These are phyloP conservation scores for Oscheius myriophilus DNA, from an alignment of 2,888 invertebrate genomes.

Conservation along the genomic window DNA sequence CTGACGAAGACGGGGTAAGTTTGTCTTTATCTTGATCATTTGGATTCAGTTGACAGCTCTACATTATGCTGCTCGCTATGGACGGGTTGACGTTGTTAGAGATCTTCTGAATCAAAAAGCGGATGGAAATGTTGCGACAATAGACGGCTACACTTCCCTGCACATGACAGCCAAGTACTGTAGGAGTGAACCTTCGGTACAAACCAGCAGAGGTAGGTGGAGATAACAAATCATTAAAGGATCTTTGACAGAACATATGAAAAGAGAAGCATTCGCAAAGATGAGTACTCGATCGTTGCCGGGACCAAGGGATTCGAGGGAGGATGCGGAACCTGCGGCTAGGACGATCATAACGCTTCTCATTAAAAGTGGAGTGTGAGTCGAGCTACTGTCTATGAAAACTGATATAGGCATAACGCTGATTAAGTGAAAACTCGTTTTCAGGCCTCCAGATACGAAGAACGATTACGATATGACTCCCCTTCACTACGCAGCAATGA, in stretches of 20 bases:
- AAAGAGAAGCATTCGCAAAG: neutral
- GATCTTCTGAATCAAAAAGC: conserved; percentile 37
- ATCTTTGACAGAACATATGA: neutral
- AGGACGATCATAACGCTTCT: conserved; percentile 28
- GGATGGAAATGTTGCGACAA: conserved; percentile 31
- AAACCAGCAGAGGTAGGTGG: conserved; percentile 4
- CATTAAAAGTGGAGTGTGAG: conserved; percentile 33
- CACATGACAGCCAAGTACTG: conserved; percentile 51
- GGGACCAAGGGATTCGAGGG: neutral
- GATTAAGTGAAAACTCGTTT: too few relatives aligned
- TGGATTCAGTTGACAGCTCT: conserved; percentile 44
- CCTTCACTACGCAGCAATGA: conserved; percentile 54
- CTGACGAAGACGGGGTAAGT: conserved; percentile 5
- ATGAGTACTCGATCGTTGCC: neutral
- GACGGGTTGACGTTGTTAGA: conserved; percentile 36
- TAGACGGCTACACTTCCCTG: conserved; percentile 40
- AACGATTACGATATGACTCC: conserved; percentile 45
- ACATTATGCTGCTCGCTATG: conserved; percentile 50
- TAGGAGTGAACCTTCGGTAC: conserved; percentile 6
- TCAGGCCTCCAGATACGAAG: conserved; percentile 1
- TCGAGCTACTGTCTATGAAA: neutral
- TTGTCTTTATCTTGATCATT: neutral
- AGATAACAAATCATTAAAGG: neutral
- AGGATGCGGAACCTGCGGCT: conserved; percentile 1
- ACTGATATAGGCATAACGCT: too few relatives aligned